phyloP scores from a whole-genome alignment of 2,888 invertebrate species.

The Caradrina clavipalpis region DNA sequence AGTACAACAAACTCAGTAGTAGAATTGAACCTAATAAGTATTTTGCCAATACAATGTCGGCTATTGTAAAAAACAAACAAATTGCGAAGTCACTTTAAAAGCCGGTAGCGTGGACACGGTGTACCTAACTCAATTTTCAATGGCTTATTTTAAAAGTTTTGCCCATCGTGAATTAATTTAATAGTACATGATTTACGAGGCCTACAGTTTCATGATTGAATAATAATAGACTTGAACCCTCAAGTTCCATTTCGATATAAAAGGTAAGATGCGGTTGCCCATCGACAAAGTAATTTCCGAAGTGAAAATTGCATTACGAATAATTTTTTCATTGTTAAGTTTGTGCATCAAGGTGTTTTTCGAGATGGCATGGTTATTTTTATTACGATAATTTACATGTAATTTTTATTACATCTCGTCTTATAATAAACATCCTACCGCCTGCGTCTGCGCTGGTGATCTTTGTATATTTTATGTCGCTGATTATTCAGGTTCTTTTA shows the following conservation, averaged over 20 bases:
- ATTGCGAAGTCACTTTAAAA: constrained; percentile 28
- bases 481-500: constrained; percentile 47
- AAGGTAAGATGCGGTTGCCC: constrained; percentile 74
- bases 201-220: constrained; percentile 69
- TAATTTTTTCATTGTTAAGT: constrained; percentile 66
- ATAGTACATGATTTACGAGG: constrained; percentile 65
- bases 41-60: neutral
- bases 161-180: constrained; percentile 66
- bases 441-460: constrained; percentile 41
- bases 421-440: constrained; percentile 62
- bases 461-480: constrained; percentile 54
- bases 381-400: constrained; percentile 65
- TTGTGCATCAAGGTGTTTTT: constrained; percentile 56
- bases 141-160: constrained; percentile 62
- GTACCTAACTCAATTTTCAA: constrained; percentile 66
- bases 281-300: constrained; percentile 77
- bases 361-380: constrained; percentile 64
- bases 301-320: constrained; percentile 83
- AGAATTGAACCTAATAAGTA: constrained; percentile 7
- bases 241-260: constrained; percentile 70
- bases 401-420: constrained; percentile 59
- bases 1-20: constrained; percentile 6
- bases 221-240: constrained; percentile 67
- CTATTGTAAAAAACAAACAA: constrained; percentile 23
- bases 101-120: constrained; percentile 37